These are phyloP conservation scores for Polydrusus tereticollis DNA, from an alignment of 2,888 invertebrate species.

Conservation along the genomic window DNA sequence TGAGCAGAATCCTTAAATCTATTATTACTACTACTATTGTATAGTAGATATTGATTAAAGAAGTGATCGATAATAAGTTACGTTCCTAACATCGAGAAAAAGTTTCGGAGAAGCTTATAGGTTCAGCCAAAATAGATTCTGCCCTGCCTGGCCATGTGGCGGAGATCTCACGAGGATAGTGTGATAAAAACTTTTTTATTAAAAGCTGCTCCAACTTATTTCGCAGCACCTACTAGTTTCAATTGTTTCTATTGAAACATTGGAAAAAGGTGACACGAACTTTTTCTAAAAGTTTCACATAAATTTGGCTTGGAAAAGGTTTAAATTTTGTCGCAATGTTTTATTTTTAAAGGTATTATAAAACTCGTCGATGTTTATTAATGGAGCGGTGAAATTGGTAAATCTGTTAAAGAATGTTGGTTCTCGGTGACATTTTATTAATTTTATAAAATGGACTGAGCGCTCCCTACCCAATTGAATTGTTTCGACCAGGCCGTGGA, in stretches of 20 bases:
- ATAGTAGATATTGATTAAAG: no score
- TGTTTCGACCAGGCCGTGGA: no score
- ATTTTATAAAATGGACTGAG: no score
- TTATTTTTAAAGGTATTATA: no score
- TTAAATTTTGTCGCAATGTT: slow-evolving; percentile 1
- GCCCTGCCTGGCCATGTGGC: slow-evolving; percentile 35
- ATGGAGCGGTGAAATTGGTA: no score
- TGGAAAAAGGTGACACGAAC: slow-evolving; percentile 33
- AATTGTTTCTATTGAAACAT: slow-evolving; percentile 31
- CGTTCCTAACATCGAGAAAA: neutral
- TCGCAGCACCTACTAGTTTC: slow-evolving; percentile 39
- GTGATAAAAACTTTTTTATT: slow-evolving; percentile 49
- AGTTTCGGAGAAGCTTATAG: slow-evolving; percentile 24
- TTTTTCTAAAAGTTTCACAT: slow-evolving; percentile 37
- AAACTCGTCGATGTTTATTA: no score
- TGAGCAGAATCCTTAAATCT: no score
- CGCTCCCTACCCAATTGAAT: no score
- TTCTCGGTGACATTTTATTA: no score
- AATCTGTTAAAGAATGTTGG: no score
- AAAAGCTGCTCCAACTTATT: slow-evolving; percentile 43
- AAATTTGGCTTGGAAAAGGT: slow-evolving; percentile 29
- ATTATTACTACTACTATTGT: no score
- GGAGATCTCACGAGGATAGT: slow-evolving; percentile 43
- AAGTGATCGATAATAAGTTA: neutral
- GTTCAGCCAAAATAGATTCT: slow-evolving; percentile 4